Conservation (phyloP, 2,113 vertebrate species). For the Campylorhamphus procurvoides region DNA sequence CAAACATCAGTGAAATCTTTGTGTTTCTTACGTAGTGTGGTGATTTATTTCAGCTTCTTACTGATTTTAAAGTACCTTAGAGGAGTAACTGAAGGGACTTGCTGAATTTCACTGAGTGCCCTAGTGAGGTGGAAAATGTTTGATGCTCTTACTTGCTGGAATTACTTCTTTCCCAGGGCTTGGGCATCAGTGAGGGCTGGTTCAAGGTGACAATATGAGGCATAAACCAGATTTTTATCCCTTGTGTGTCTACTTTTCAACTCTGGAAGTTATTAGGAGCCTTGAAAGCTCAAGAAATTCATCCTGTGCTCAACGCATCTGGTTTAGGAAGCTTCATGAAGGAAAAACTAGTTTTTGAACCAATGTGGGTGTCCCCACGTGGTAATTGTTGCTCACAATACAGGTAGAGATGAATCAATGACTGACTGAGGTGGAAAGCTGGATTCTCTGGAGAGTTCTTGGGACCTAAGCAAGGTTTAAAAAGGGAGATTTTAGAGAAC, state of each 20-base stretch:
- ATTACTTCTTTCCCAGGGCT: background rate
- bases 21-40: accelerated
- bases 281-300: background rate
- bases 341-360: background rate
- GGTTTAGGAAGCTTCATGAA: background rate
- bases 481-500: slow-evolving; percentile 23
- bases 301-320: background rate
- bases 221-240: background rate
- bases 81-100: background rate
- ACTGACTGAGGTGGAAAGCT: background rate
- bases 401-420: background rate
- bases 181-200: background rate
- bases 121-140: background rate
- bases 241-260: background rate
- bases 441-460: background rate
- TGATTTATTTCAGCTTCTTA: background rate
- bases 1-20: background rate
- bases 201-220: background rate
- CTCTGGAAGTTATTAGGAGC: background rate
- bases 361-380: accelerated
- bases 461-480: background rate
- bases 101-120: background rate
- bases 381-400: background rate
- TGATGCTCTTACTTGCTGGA: slow-evolving; percentile 26
- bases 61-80: background rate